Evolutionary conservation across 2,113 vertebrate genomes (phyloP), one percentile per base, ranked within the genome.

Genomic region (Alethe castanea): DNA sequence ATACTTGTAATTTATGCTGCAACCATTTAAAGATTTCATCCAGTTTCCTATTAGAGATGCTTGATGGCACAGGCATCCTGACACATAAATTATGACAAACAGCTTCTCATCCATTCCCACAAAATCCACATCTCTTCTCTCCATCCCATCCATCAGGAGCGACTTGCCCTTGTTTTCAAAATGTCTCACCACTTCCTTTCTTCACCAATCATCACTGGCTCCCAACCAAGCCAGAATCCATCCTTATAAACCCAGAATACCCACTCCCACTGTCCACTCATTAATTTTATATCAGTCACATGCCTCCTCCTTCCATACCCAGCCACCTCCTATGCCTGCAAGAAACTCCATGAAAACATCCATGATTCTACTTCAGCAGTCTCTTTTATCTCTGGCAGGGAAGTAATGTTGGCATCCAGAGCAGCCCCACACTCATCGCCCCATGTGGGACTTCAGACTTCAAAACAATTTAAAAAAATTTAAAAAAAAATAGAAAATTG

Each of bases 311-410:
- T 20, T 20, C 28, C 26, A n/a, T 2, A 0, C 9, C 18, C 61
- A 28, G 11, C 33, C 0, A 0, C 17, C 38, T 53, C 17, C 16
- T 25, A 5, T 0, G 16, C 17, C 71, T 17, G 11, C 0, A 0
- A 84, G 56, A 64, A 64, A 78, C 29, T 62, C 50, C 38, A 6
- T 5, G 2, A 14, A 57, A 73, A 35, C 8, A 7, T 33, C 14
- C 1, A 0, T 23, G 23, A n/a, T n/a, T 80, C 48, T 61, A 10
- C 20, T 35, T 72, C n/a, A 19, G 15, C 4, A 1, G 12, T 35
- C 22, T 31, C n/a, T 26, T 14, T 61, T 36, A 24, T 10, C 47
- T 73, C 45, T 22, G 18, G 36, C 35, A 19, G 12, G 11, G 47
- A 56, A 64, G 25, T 25, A 64, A 60, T 5, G 11, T 24, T 3